Evolutionary conservation across 2,888 invertebrate species (phyloP), one percentile per base, ranked within the genome.

Genomic region (Thyatira batis): DNA sequence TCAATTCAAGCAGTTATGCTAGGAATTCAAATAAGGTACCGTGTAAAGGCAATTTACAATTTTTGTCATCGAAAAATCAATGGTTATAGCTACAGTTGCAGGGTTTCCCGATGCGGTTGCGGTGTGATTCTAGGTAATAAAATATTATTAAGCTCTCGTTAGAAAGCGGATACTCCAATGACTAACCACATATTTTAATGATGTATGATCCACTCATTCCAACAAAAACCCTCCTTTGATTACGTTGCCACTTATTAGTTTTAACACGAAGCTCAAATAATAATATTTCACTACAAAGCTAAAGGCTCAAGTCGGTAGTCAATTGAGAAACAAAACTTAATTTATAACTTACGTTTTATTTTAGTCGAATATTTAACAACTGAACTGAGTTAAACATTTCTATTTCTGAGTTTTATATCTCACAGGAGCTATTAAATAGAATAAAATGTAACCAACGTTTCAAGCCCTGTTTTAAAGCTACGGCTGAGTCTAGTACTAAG

Each of bases 81-180:
- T 79, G 71, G 60, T 62, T 53, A 55, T 59, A 62, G 23, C 3
- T 23, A 39, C 65, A 67, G 55, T 73, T 67, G 61, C 72, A 67
- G 50, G 84, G 81, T 66, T 85, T 84, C 82, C 68, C 60, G 50
- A 55, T 78, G 80, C 68, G 82, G 80, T 83, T 65, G 65, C 67
- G 66, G 63, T 69, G 75, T 69, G 55, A 69, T 61, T 70, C 63
- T 68, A 33, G 17, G 39, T 39, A 74, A 72, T 71, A 66, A 72
- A 82, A 81, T 82, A 78, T 78, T 68, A 73, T 74, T 77, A 69
- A 61, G 67, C 51, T 46, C 61, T 50, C 51, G 50, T 55, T 59
- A 55, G 67, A 65, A 75, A 67, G 71, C 68, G 67, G 61, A 69
- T 68, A 61, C 69, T 76, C 67, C 54, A 66, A 61, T 79, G 69